Base-by-base conservation (phyloP, 2,888 invertebrate species). In the Oithona nana region DNA sequence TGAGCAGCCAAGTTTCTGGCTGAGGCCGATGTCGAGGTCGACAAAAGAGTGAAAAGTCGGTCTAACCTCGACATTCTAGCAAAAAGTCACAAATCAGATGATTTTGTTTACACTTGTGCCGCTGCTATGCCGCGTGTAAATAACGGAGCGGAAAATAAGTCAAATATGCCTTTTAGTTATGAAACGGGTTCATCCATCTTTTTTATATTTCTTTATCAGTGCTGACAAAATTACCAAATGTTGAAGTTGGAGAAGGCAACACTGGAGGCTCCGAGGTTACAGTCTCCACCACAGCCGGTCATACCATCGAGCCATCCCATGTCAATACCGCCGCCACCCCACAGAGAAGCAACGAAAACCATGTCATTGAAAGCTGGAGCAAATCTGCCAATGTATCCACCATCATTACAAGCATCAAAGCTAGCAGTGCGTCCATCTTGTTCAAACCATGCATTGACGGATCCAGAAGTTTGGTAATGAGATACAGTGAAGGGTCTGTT, bases 251-350 rank as follows among this genome's bases (percentile, higher is more conserved):
- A 26, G 28, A 56, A 56, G 3, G 4, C n/a, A n/a, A 56, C 56
- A 26, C 24, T 24, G 22, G 56, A 56, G 8, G 11, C 28, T 20
- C 11, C 24, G 6, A 56, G 3, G 28, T 56, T 28, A 28, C 56
- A 56, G 16, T 56, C 26, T n/a, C 28, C 56, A 11, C 56, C 20
- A 26, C 56, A 56, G 28, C 56, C 56, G 8, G 56, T 56, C 56
- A 56, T 56, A 26, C 56, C 56, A 56, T 56, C 56, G 11, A 56
- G 28, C 56, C 56, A 56, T 22, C 26, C 56, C 56, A 56, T 56
- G n/a, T 56, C 26, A 28, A 56, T 56, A 6, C 56, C 56, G 8
- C 28, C 28, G 13, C 56, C 56, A 56, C 56, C 56, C 56, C 56
- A 56, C 3, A 56, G 56, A 26, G 56, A 56, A 56, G 56, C 56